A percentile compares a stretch with the other conserved stretches of the same genome.
phyloP scores from a whole-genome alignment of 2,797 vertebrate species.

The Yasuhikotakia modesta region DNA sequence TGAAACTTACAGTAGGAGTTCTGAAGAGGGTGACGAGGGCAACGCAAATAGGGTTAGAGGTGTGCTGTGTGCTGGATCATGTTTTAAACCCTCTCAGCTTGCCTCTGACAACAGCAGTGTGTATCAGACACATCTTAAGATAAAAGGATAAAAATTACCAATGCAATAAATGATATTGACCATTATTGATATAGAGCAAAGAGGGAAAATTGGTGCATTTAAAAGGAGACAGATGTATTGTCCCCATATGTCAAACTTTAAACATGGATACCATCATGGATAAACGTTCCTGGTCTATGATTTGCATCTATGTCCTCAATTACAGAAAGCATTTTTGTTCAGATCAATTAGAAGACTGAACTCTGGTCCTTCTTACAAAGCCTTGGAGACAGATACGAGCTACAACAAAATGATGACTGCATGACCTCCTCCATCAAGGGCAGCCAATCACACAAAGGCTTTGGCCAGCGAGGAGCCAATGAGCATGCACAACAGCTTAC shows the following conservation, averaged over 20 bases:
- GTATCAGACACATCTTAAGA: background rate
- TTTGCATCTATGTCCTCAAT: background rate
- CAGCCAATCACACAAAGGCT: conserved; percentile 66
- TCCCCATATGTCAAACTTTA: background rate
- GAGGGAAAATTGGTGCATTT: background rate
- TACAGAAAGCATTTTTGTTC: background rate
- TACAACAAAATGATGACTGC: conserved; percentile 47
- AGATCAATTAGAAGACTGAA: conserved; percentile 46
- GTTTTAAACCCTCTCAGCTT: background rate
- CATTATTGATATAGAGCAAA: background rate
- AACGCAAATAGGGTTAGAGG: conserved; percentile 58
- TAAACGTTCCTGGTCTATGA: background rate
- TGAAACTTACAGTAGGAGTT: conserved; percentile 63
- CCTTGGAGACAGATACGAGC: conserved; percentile 56
- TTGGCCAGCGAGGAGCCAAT: conserved; percentile 72
- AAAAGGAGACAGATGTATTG: too few species aligned
- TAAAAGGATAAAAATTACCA: conserved; percentile 42
- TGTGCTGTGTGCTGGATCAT: conserved; percentile 40
- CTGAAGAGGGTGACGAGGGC: conserved; percentile 65
- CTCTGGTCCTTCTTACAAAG: conserved; percentile 33
- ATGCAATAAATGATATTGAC: conserved; percentile 57
- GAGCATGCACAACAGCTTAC: conserved; percentile 68
- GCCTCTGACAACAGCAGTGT: background rate
- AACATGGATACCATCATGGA: background rate
- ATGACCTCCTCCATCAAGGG: conserved; percentile 54